Base-by-base conservation (phyloP, 2,888 invertebrate species). In the Smittia aterrima region DNA sequence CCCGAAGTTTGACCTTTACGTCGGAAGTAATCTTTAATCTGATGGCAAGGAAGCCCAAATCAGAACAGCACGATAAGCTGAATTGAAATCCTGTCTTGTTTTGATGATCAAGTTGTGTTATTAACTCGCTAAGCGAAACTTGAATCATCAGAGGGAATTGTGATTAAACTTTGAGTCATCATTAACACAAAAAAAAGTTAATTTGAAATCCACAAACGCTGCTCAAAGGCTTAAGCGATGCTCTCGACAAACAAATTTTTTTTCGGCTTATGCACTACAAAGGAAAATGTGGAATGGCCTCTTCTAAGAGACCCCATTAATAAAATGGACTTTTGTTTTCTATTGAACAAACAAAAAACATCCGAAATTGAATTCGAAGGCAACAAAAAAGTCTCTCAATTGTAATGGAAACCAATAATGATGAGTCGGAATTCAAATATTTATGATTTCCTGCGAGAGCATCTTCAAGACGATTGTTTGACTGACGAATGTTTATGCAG, bases 271-370 rank as follows among this genome's bases (percentile, higher is more conserved):
- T 32, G 32, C 32, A 32, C 32, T 9, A 32, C 32, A 32, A 32
- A 9, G 9, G 32, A 32, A 32, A 32, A 9, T 6, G 32, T 9
- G 3, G 32, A 32, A 47, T 47, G 47, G 47, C 47, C 47, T 47
- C 11, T 47, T 7, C 22, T 4, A 22, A 58, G 18, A 58, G 22
- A 18, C 18, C 20, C 16, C 11, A 18, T 20, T 18, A n/a, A 22
- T 18, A 22, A 47, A 67, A 47, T 47, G 47, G 22, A 47, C 67
- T 67, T 67, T 47, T 67, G 41, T 67, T 67, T 67, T 67, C 64
- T 41, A 67, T 67, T 47, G 41, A 67, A 47, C 67, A 41, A 67
- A 67, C 22, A 67, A 67, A 66, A 66, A 22, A 62, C 20, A 6
- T 27, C 6, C 16, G 4, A 22, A 66, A 16, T 66, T 66, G 67